Percentiles rank a stretch among this genome's conserved stretches.
phyloP scores from a whole-genome alignment of 1,140 invertebrate species.

The Aphidius ervi region DNA sequence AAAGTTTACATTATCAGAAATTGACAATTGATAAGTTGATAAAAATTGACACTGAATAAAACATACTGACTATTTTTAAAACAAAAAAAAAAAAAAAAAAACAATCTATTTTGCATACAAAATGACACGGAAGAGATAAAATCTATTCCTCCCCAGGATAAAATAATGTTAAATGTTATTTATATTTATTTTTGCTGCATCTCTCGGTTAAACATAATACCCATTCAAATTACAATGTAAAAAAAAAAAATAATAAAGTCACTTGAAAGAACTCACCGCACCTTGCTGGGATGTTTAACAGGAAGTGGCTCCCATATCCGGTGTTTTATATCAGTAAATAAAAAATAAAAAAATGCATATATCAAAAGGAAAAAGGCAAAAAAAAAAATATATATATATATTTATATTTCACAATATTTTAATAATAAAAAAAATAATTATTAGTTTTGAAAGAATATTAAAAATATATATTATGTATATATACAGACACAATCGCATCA shows the following conservation, averaged over 20 bases:
- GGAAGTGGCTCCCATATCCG: conserved; percentile 23
- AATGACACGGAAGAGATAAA: conserved; percentile 16
- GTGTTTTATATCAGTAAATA: neutral
- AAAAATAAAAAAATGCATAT: neutral
- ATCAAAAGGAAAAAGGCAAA: neutral
- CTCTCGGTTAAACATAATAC: conserved; percentile 4
- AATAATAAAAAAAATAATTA: no score
- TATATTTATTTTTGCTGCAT: neutral
- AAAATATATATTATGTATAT: no score
- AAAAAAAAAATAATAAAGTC: neutral
- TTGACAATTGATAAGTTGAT: no score
- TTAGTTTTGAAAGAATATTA: no score
- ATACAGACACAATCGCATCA: no score
- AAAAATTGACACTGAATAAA: no score
- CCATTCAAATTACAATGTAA: conserved; percentile 14
- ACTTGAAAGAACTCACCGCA: conserved; percentile 15
- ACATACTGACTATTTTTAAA: no score
- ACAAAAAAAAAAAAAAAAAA: no score
- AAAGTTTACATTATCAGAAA: no score
- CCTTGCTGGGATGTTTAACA: conserved; percentile 13
- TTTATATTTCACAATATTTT: no score
- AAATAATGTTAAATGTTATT: neutral
- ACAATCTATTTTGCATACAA: neutral
- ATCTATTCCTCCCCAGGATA: neutral
- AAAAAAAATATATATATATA: no score